phyloP scores from a whole-genome alignment of 2,888 invertebrate species.

The Pharmacophagus antenor region DNA sequence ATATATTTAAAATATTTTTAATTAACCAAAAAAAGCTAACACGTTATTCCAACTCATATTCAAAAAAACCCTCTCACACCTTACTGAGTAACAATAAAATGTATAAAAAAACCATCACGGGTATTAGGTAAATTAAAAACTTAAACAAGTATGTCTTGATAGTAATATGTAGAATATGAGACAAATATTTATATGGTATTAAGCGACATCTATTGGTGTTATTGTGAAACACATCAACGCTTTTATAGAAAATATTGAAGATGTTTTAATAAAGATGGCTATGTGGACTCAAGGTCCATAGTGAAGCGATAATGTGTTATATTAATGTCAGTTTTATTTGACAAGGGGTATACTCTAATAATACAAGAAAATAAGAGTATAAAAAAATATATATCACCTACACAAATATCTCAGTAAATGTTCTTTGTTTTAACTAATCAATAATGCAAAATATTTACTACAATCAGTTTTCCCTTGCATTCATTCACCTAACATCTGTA shows the following conservation, averaged over 20 bases:
- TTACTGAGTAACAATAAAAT: too few relatives aligned
- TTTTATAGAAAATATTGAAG: background rate
- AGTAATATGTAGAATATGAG: too few relatives aligned
- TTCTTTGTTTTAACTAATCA: background rate
- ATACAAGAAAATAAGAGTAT: background rate
- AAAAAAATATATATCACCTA: background rate
- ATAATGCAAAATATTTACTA: background rate
- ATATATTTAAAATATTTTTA: too few relatives aligned
- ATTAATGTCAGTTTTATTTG: constrained; percentile 24
- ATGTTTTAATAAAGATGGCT: constrained; percentile 36
- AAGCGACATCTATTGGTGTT: constrained; percentile 14
- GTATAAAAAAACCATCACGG: too few relatives aligned
- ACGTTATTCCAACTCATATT: too few relatives aligned
- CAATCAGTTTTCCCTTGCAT: background rate
- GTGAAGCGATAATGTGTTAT: constrained; percentile 29
- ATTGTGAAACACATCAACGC: background rate
- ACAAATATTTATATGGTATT: too few relatives aligned
- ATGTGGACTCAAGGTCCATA: constrained; percentile 33
- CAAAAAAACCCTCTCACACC: too few relatives aligned
- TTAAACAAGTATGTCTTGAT: too few relatives aligned
- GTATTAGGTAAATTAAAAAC: too few relatives aligned
- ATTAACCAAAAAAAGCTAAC: too few relatives aligned
- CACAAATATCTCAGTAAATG: background rate
- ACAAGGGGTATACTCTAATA: background rate
- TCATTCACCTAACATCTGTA: background rate